These are phyloP conservation scores for Cosmia trapezina DNA, from an alignment of 2,888 invertebrate genomes.

Conservation along the genomic window DNA sequence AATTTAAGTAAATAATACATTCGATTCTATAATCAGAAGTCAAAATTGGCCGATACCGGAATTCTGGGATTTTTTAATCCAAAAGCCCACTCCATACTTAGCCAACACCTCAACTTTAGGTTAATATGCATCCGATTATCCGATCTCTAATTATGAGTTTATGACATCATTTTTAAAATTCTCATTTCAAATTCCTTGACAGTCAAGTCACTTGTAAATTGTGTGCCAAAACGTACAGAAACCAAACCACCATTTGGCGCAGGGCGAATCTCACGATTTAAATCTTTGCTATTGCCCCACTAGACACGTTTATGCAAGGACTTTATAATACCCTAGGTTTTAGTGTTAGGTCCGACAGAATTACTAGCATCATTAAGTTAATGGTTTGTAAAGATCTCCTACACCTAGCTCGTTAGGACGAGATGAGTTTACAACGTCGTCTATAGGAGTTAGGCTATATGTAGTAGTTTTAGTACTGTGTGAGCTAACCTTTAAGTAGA, in stretches of 20 bases:
- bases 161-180: too few species aligned
- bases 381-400: slow-evolving; percentile 43
- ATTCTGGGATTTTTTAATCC: too few species aligned
- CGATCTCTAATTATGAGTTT: too few species aligned
- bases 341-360: slow-evolving; percentile 28
- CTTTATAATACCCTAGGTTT: slow-evolving; percentile 12
- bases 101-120: too few species aligned
- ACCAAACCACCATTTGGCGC: too few species aligned
- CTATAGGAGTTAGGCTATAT: not conserved
- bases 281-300: not conserved
- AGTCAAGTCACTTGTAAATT: not conserved
- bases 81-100: too few species aligned
- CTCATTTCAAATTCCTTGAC: not conserved
- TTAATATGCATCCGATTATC: too few species aligned
- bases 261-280: not conserved
- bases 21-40: too few species aligned
- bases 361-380: slow-evolving; percentile 43
- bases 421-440: slow-evolving; percentile 43
- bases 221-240: not conserved
- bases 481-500: slow-evolving; percentile 24
- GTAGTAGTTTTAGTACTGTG: slow-evolving; percentile 20
- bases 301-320: slow-evolving; percentile 6
- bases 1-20: too few species aligned
- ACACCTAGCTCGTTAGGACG: slow-evolving; percentile 6
- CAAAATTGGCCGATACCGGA: too few species aligned